Evolutionary conservation across 2,797 vertebrate species (phyloP).

Genomic region (Rhinatrema bivittatum): DNA sequence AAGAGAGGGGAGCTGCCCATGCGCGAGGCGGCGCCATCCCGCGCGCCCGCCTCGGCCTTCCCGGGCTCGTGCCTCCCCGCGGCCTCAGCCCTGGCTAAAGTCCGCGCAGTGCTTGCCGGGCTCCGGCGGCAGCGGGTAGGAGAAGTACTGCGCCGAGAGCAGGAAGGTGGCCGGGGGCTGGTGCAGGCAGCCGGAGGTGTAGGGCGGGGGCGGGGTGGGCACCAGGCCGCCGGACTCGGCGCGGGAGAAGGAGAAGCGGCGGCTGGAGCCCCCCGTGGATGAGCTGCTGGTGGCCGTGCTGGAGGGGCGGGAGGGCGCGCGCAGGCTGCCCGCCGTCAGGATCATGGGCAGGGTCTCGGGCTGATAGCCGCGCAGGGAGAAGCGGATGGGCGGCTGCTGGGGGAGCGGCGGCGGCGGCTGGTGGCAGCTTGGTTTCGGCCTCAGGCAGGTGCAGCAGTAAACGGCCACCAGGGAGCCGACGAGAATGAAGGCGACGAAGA

Average conservation of each 20-base stretch:
- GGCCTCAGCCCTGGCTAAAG: slow-evolving; percentile 82
- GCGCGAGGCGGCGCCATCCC: too few relatives aligned
- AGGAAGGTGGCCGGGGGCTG: slow-evolving; percentile 65
- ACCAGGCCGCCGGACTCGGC: slow-evolving; percentile 53
- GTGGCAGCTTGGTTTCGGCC: slow-evolving; percentile 84
- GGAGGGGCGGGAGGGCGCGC: slow-evolving; percentile 85
- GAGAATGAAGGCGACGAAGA: slow-evolving; percentile 93
- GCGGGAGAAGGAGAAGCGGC: slow-evolving; percentile 75
- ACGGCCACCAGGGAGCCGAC: slow-evolving; percentile 87
- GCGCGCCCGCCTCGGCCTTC: too few relatives aligned
- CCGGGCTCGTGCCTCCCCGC: too few relatives aligned
- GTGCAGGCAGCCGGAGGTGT: slow-evolving; percentile 61
- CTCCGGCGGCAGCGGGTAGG: slow-evolving; percentile 78
- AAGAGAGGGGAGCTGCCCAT: too few relatives aligned
- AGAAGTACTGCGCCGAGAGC: slow-evolving; percentile 82
- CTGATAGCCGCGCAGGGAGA: slow-evolving; percentile 87
- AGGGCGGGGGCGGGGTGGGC: slow-evolving; percentile 60
- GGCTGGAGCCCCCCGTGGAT: slow-evolving; percentile 72
- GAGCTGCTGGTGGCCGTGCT: slow-evolving; percentile 90
- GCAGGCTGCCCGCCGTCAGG: slow-evolving; percentile 70
- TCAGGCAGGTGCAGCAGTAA: slow-evolving; percentile 92
- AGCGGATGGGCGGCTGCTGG: slow-evolving; percentile 85
- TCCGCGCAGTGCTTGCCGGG: slow-evolving; percentile 78
- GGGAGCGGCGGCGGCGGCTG: too few relatives aligned
- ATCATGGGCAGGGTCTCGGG: slow-evolving; percentile 97